A percentile compares a stretch with the other conserved stretches of the same genome.
phyloP scores from a whole-genome alignment of 1,140 invertebrate genomes.

The Zaprionus taronus region DNA sequence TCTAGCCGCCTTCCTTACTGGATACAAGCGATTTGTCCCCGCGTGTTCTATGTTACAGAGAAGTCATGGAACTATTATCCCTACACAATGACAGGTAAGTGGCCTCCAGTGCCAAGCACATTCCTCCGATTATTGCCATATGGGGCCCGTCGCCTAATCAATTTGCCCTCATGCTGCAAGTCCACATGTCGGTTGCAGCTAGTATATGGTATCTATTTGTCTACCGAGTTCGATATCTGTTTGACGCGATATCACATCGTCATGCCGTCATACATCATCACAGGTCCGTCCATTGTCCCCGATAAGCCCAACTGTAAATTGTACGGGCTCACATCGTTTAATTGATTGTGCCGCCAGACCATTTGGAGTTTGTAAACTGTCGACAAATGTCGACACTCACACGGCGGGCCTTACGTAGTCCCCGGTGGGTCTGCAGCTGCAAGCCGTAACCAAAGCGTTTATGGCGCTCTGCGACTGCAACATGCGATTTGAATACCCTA shows the following conservation, averaged over 20 bases:
- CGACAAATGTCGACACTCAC: constrained; percentile 56
- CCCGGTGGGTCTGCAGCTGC: not conserved
- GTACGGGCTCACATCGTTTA: constrained; percentile 30
- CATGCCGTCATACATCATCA: not conserved
- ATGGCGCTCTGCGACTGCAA: not conserved
- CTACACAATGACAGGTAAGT: constrained; percentile 93
- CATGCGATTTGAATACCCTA: not conserved
- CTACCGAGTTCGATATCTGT: not conserved
- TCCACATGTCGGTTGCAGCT: not conserved
- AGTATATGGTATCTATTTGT: not conserved
- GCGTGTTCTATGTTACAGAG: constrained; percentile 96
- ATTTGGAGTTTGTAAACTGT: constrained; percentile 30
- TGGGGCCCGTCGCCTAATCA: not conserved
- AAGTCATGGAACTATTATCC: constrained; percentile 98
- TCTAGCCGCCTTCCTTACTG: constrained; percentile 95
- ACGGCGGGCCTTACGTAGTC: constrained; percentile 14
- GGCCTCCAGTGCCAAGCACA: not conserved
- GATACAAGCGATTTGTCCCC: constrained; percentile 94
- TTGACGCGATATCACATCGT: constrained; percentile 1
- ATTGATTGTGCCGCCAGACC: constrained; percentile 4
- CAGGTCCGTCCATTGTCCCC: not conserved
- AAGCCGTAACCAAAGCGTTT: constrained; percentile 14
- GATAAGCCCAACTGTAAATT: constrained; percentile 9
- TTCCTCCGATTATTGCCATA: constrained; percentile 4
- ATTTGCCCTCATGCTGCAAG: not conserved